phyloP scores from a whole-genome alignment of 2,113 vertebrate genomes.

The Bettongia penicillata region DNA sequence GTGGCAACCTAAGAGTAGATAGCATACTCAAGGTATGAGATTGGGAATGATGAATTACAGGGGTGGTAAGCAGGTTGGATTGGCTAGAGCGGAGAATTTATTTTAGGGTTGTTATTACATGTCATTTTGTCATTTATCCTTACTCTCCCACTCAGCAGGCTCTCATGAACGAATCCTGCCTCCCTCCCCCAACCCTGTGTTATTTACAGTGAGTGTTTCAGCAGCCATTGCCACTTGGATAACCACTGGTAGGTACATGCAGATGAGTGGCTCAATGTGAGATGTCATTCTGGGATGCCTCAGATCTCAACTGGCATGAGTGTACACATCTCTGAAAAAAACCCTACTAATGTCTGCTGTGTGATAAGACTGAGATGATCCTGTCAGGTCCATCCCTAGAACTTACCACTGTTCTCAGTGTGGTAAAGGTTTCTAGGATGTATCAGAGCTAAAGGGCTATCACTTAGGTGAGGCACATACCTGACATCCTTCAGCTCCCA shows the following conservation, averaged over 20 bases:
- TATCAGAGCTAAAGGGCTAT: no score
- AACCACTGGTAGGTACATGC: neutral
- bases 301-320: neutral
- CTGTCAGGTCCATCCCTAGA: neutral
- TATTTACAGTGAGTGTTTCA: conserved; percentile 38
- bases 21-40: neutral
- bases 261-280: conserved; percentile 19
- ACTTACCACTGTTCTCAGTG: neutral
- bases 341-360: neutral
- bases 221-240: neutral
- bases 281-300: neutral
- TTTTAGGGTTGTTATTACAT: neutral
- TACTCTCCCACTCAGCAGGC: neutral
- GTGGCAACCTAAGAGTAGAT: neutral
- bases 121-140: neutral
- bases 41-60: neutral
- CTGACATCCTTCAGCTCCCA: no score
- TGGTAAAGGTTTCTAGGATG: neutral
- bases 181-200: conserved; percentile 30
- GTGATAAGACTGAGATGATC: neutral
- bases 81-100: neutral
- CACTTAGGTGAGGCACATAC: no score
- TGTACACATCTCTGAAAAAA: neutral
- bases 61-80: neutral
- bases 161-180: neutral